A percentile compares a stretch with the other conserved stretches of the same genome.
These are phyloP conservation scores for Dysdera silvatica DNA, from an alignment of 1,140 invertebrate species.

Conservation along the genomic window DNA sequence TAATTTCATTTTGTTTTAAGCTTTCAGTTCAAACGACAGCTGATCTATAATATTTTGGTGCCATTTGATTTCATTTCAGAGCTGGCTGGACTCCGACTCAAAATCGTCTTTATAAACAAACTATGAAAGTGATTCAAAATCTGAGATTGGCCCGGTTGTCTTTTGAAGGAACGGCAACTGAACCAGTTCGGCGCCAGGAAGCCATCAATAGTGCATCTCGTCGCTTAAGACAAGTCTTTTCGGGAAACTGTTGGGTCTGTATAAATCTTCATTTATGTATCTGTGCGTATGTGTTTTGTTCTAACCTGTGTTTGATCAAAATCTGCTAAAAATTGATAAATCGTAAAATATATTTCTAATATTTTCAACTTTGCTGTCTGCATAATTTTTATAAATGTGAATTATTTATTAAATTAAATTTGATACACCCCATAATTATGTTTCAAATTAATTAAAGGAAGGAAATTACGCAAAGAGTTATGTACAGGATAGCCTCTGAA, in stretches of 20 bases:
- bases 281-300: no score
- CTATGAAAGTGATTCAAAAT: constrained; percentile 59
- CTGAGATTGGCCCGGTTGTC: constrained; percentile 62
- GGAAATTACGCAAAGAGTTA: no score
- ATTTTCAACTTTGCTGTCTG: neutral
- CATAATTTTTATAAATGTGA: neutral
- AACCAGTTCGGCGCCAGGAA: constrained; percentile 57
- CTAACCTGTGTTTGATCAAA: no score
- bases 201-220: constrained; percentile 62
- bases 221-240: constrained; percentile 49
- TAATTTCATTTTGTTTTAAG: neutral
- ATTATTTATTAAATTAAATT: neutral
- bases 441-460: no score
- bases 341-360: neutral
- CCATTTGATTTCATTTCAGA: constrained; percentile 42
- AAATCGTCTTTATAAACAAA: constrained; percentile 57
- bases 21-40: no score
- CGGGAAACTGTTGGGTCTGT: constrained; percentile 35
- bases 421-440: no score
- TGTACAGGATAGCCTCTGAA: no score
- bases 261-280: no score
- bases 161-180: constrained; percentile 45
- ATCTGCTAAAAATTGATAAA: no score
- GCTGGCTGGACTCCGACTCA: constrained; percentile 59
- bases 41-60: no score